These are phyloP conservation scores for Ancistrus triradiatus DNA, from an alignment of 2,113 vertebrate species.

Conservation along the genomic window DNA sequence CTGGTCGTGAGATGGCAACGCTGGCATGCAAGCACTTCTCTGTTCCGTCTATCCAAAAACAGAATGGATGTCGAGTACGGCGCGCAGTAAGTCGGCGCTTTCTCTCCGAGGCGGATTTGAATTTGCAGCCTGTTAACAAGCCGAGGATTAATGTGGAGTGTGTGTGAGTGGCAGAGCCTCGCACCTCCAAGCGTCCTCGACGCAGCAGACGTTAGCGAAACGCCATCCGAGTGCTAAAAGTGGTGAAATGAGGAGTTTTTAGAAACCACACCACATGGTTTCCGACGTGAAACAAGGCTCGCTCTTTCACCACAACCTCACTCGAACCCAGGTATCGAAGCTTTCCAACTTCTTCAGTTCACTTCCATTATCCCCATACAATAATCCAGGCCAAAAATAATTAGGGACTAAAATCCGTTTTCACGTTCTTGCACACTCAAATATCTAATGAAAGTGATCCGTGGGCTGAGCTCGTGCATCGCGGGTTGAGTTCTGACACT, in stretches of 20 bases:
- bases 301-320: no score
- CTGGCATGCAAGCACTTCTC: constrained; percentile 5
- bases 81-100: constrained; percentile 13
- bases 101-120: constrained; percentile 50
- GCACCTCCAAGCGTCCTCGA: not conserved
- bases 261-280: no score
- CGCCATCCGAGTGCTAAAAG: no score
- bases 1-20: constrained; percentile 38
- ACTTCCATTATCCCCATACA: no score
- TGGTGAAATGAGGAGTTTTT: no score
- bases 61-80: not conserved
- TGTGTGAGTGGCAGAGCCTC: constrained; percentile 23
- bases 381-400: no score
- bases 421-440: constrained; percentile 30
- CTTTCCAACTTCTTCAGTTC: no score
- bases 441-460: constrained; percentile 38
- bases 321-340: no score
- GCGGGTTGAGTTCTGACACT: constrained; percentile 11
- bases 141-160: constrained; percentile 45
- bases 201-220: constrained; percentile 27
- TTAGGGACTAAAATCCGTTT: no score
- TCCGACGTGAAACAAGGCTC: no score
- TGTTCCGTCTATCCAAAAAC: constrained; percentile 1
- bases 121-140: constrained; percentile 54
- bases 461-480: constrained; percentile 19